These are phyloP conservation scores for Thunnus thynnus DNA, from an alignment of 2,113 vertebrate genomes.

Conservation along the genomic window DNA sequence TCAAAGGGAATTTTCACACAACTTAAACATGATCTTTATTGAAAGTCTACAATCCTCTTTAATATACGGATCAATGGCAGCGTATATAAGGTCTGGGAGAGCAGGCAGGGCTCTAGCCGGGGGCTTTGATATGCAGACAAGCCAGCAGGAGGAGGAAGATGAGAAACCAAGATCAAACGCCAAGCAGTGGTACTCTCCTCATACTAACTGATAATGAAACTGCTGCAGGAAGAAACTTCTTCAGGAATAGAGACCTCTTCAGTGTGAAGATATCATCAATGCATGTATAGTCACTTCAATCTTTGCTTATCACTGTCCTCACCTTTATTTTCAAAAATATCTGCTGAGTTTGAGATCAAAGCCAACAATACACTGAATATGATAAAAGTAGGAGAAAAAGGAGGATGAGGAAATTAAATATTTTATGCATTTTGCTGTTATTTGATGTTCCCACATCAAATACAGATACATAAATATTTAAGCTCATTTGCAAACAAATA, in stretches of 20 bases:
- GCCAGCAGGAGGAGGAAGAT: slow-evolving; percentile 24
- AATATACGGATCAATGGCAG: slow-evolving; percentile 6
- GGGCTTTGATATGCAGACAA: slow-evolving; percentile 45
- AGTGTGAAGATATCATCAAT: not conserved
- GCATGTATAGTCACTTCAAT: not conserved
- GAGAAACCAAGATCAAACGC: slow-evolving; percentile 47
- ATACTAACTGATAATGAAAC: slow-evolving; percentile 8
- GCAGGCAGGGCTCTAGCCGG: slow-evolving; percentile 6
- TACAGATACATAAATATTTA: no score
- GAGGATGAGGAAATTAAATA: no score
- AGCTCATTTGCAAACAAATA: no score
- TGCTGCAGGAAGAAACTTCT: slow-evolving; percentile 1
- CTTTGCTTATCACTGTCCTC: no score
- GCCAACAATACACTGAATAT: no score
- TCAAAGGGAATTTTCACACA: not conserved
- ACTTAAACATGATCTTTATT: not conserved
- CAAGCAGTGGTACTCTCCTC: no score
- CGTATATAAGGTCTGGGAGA: slow-evolving; percentile 10
- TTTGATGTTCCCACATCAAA: no score
- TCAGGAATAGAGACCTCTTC: not conserved
- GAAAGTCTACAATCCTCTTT: not conserved
- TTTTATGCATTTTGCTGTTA: no score
- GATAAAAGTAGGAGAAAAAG: no score
- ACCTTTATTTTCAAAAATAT: no score
- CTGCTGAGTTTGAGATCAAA: no score